Evolutionary conservation across 2,113 vertebrate species (phyloP), one percentile per base, ranked within the genome.

Genomic region (Alectura lathami): DNA sequence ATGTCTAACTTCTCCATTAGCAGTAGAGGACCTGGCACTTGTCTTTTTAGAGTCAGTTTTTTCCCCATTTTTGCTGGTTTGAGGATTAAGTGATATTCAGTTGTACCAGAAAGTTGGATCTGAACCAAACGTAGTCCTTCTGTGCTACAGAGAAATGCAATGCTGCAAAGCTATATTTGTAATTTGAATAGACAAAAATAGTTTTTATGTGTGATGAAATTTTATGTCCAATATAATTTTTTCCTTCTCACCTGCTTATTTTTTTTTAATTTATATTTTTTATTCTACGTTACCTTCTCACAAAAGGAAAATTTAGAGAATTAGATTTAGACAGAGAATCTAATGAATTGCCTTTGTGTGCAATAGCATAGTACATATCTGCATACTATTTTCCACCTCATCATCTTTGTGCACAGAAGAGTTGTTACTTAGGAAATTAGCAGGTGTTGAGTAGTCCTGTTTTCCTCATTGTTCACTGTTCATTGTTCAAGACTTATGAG

Each of bases 361-460:
- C 54, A 57, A 11, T 50, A 29, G 3, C 20, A 45, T 36, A 59
- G 6, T 13, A 29, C 8, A 3, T 51, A 13, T 14, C 45, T 66
- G 27, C 8, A 15, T 32, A 32, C 2, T 34, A 7, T 27, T 93
- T 91, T 83, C 4, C 27, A 23, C 29, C 24, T 90, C 38, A 2
- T 0, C 36, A 36, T 24, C n/a, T 60, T 85, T 66, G 3, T 42
- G 54, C 12, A 9, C 7, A 56, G 48, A 72, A 87, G 34, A 53
- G 26, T 10, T 48, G 18, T 2, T 56, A 40, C 43, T 75, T 14
- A 68, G 13, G 47, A 40, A 62, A 79, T 5, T 17, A 64, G 23
- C 29, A 75, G 56, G 21, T 3, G 1, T 68, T 79, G 3, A 0
- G 34, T 60, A 36, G 43, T 30, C 6, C 4, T 7, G 0, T 67